Conservation (phyloP, 1,140 invertebrate genomes). For the Chelonus insularis region DNA sequence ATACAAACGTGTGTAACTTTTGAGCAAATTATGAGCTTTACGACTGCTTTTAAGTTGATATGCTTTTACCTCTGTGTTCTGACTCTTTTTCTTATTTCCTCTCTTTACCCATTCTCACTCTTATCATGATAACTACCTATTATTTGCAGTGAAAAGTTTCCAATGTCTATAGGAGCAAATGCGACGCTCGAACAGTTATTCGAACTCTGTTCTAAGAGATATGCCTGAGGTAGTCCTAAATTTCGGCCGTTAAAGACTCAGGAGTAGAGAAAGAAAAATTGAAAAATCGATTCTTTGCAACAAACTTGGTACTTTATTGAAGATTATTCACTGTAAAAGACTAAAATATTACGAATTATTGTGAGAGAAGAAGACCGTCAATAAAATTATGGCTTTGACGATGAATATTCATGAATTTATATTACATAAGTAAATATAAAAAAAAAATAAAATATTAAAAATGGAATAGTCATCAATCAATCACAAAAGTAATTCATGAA, state of each 20-base stretch:
- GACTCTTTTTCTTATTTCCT: background rate
- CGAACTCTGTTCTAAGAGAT: slow-evolving; percentile 1
- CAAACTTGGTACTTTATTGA: slow-evolving; percentile 5
- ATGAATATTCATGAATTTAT: no score
- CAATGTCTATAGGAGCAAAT: slow-evolving; percentile 8
- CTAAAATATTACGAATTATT: background rate
- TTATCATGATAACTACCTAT: background rate
- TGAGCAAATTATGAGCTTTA: no score
- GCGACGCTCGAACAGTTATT: slow-evolving; percentile 14
- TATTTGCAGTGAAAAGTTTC: slow-evolving; percentile 16
- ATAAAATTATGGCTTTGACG: no score
- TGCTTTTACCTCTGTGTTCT: background rate
- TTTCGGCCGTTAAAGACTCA: background rate
- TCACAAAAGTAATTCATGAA: no score
- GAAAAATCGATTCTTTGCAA: slow-evolving; percentile 7
- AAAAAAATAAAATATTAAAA: no score
- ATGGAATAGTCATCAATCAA: no score
- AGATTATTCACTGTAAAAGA: background rate
- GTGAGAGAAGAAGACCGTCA: no score
- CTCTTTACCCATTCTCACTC: background rate
- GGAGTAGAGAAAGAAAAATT: background rate
- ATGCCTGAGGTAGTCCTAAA: slow-evolving; percentile 10
- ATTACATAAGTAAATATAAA: no score
- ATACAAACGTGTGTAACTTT: no score
- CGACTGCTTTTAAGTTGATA: background rate